These are phyloP conservation scores for Lampris megalopsis DNA, from an alignment of 2,113 vertebrate genomes.

Conservation along the genomic window DNA sequence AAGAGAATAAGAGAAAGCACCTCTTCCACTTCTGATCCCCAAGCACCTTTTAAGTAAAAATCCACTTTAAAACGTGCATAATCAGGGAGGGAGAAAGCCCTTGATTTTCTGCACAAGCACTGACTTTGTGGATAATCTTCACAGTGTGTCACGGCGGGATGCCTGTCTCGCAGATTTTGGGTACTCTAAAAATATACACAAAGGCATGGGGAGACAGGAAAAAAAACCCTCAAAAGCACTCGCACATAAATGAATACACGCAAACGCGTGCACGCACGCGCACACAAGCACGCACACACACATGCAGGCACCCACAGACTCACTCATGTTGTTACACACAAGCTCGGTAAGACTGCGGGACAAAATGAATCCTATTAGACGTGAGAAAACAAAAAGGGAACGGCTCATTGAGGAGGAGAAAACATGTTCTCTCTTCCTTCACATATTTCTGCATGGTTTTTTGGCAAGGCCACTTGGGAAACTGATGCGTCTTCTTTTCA, in stretches of 20 bases:
- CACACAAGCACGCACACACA: not conserved
- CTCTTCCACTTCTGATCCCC: conserved; percentile 51
- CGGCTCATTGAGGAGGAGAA: conserved; percentile 61
- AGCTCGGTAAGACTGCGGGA: conserved; percentile 54
- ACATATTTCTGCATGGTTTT: conserved; percentile 61
- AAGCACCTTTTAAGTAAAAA: conserved; percentile 67
- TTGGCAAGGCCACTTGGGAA: conserved; percentile 68
- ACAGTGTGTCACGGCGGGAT: conserved; percentile 21
- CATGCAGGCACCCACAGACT: conserved; percentile 23
- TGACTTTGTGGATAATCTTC: conserved; percentile 65
- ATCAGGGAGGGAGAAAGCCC: conserved; percentile 44
- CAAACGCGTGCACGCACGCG: not conserved
- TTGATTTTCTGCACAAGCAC: conserved; percentile 59
- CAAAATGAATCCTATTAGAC: conserved; percentile 55
- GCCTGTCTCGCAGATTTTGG: conserved; percentile 33
- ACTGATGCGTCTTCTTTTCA: conserved; percentile 72
- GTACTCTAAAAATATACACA: conserved; percentile 45
- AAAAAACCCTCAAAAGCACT: conserved; percentile 24
- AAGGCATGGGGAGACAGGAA: conserved; percentile 30
- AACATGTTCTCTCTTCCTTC: conserved; percentile 40
- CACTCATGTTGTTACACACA: conserved; percentile 35
- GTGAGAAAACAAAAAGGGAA: conserved; percentile 66
- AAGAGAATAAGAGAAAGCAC: conserved; percentile 52
- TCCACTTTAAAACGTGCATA: conserved; percentile 52
- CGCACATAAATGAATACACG: conserved; percentile 16